A percentile compares a stretch with the other conserved stretches of the same genome.
phyloP scores from a whole-genome alignment of 2,113 vertebrate species.

The Dasyprocta punctata region DNA sequence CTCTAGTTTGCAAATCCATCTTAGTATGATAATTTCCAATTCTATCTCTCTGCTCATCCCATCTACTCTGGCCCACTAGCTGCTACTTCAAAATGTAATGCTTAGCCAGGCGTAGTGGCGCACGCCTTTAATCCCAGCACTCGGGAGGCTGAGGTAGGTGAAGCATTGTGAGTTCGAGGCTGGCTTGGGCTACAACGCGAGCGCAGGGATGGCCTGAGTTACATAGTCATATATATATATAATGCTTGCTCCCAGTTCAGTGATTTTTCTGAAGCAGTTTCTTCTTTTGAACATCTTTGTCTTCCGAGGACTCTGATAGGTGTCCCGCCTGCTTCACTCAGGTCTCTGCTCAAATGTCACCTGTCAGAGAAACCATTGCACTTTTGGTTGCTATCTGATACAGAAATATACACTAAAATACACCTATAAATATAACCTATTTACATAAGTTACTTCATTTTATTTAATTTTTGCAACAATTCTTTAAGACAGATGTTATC shows the following conservation, averaged over 20 bases:
- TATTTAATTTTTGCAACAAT: background rate
- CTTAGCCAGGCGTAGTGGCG: no score
- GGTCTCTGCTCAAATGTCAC: background rate
- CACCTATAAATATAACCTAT: background rate
- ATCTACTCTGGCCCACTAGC: background rate
- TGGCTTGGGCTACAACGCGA: no score
- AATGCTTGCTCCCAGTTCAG: background rate
- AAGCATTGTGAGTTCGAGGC: no score
- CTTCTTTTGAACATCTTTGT: background rate
- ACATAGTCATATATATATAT: no score
- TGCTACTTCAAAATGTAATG: background rate
- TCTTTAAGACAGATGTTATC: background rate
- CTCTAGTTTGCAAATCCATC: background rate
- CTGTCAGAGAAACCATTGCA: background rate
- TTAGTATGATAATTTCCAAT: background rate
- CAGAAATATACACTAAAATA: background rate
- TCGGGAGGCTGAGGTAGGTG: no score
- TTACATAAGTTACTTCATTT: conserved; percentile 5
- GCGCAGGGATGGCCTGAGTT: no score
- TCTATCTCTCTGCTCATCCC: background rate
- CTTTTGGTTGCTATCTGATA: background rate
- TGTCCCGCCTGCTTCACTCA: background rate
- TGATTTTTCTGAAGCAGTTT: background rate
- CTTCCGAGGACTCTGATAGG: background rate
- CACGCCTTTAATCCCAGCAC: no score